Conservation (phyloP, 2,888 invertebrate species). For the Parascotia fuliginaria region DNA sequence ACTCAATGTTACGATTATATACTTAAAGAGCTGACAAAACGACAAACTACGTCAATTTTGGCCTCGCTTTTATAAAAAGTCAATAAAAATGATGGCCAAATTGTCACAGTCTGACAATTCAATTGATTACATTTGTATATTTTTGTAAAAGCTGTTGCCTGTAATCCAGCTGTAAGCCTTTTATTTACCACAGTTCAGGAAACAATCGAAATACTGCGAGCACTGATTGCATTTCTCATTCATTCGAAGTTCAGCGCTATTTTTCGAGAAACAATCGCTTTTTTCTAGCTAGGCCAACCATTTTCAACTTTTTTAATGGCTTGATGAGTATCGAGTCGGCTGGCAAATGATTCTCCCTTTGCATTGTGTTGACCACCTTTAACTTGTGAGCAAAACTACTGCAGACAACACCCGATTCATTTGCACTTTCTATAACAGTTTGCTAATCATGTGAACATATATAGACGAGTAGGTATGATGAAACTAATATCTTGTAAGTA, state of each 20-base stretch:
- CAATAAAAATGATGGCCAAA: too few species aligned
- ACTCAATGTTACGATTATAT: too few species aligned
- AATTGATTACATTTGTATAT: not conserved
- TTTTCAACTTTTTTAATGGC: slow-evolving; percentile 33
- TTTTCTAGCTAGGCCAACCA: slow-evolving; percentile 17
- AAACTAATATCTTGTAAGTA: too few species aligned
- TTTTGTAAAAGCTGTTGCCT: too few species aligned
- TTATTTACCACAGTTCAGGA: slow-evolving; percentile 1
- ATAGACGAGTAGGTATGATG: too few species aligned
- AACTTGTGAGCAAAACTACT: slow-evolving; percentile 6
- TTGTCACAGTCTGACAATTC: too few species aligned
- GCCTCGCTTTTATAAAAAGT: too few species aligned
- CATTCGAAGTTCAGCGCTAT: slow-evolving; percentile 16
- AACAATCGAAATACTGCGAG: slow-evolving; percentile 10
- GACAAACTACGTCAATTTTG: too few species aligned
- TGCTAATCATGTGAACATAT: not conserved
- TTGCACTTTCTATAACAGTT: not conserved
- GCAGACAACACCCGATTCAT: not conserved
- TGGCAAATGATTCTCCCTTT: slow-evolving; percentile 21
- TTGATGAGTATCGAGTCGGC: slow-evolving; percentile 32
- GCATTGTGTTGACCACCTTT: slow-evolving; percentile 17
- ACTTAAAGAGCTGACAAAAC: too few species aligned
- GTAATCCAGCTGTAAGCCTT: not conserved
- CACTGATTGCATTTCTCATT: slow-evolving; percentile 35
- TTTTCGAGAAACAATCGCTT: slow-evolving; percentile 25